phyloP scores from a whole-genome alignment of 2,797 vertebrate genomes.

The Balearica regulorum region DNA sequence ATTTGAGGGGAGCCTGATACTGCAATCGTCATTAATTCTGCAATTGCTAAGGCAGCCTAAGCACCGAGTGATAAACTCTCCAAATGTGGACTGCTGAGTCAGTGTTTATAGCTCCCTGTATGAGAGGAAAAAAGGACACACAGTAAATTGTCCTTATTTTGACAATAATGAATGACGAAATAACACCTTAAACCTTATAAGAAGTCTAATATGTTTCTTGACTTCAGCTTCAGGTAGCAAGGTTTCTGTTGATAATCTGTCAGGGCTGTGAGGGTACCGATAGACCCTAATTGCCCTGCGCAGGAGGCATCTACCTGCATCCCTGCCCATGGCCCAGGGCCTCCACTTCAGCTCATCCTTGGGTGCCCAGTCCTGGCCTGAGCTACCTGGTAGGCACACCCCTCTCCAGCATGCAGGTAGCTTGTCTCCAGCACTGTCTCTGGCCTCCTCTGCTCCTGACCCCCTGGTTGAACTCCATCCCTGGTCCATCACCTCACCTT shows the following conservation, averaged over 20 bases:
- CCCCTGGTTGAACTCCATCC: too few relatives aligned
- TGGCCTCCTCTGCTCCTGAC: background rate
- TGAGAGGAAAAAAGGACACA: background rate
- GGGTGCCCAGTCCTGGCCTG: background rate
- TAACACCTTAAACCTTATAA: background rate
- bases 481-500: background rate
- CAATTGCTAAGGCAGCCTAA: background rate
- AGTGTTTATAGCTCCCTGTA: background rate
- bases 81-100: background rate
- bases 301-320: background rate
- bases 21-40: background rate
- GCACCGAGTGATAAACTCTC: background rate
- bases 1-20: background rate
- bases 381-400: background rate
- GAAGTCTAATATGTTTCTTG: background rate
- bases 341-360: background rate
- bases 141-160: background rate
- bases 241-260: background rate
- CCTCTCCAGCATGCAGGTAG: background rate
- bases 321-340: background rate
- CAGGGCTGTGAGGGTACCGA: background rate
- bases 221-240: background rate
- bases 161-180: background rate
- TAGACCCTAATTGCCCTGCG: background rate
- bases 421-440: background rate